Evolutionary conservation across 1,140 invertebrate species (phyloP).

Genomic region (Trichogramma pretiosum): DNA sequence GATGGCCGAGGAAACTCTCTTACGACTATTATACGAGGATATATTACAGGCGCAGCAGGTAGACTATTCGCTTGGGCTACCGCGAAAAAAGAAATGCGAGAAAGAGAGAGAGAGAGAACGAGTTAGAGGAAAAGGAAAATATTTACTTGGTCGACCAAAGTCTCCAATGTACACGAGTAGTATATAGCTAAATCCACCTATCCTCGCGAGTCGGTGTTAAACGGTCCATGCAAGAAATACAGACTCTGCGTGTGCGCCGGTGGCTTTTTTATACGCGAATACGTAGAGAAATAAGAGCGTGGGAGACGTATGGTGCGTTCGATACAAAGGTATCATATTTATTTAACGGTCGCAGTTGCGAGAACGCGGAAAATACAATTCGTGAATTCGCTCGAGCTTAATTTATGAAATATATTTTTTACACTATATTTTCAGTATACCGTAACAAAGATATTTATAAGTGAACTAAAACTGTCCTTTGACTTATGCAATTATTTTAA

Average conservation of each 20-base stretch:
- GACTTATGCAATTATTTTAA: too few relatives aligned
- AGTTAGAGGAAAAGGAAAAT: neutral
- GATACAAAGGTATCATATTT: neutral
- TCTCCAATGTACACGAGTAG: neutral
- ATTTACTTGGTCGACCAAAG: neutral
- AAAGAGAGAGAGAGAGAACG: neutral
- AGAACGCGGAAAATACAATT: too few relatives aligned
- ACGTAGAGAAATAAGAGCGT: too few relatives aligned
- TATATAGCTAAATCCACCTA: constrained; percentile 12
- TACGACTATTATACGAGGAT: neutral
- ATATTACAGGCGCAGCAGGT: neutral
- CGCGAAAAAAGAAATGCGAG: neutral
- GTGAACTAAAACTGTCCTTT: too few relatives aligned
- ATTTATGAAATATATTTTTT: too few relatives aligned
- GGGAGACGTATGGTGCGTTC: too few relatives aligned
- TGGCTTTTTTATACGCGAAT: constrained; percentile 1
- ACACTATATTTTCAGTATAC: too few relatives aligned
- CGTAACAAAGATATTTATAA: too few relatives aligned
- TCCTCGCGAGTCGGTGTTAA: constrained; percentile 6
- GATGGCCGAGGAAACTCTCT: neutral
- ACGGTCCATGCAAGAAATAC: constrained; percentile 17
- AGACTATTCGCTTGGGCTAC: neutral
- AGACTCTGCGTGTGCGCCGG: neutral
- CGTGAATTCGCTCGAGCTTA: neutral
- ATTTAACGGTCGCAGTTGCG: neutral